phyloP scores from a whole-genome alignment of 2,888 invertebrate genomes.

The Agonopterix heracliana region DNA sequence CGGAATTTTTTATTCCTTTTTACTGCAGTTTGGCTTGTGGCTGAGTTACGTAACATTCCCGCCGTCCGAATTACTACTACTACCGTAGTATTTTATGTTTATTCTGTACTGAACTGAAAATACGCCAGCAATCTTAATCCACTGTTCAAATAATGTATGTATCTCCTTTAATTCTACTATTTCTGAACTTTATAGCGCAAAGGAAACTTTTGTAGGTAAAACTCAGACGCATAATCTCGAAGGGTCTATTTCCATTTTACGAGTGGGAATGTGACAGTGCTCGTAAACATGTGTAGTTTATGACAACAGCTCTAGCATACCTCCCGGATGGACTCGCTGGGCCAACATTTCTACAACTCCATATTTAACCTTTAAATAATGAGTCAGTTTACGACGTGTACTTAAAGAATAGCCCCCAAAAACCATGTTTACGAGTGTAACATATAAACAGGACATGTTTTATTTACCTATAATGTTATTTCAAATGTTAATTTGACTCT shows the following conservation, averaged over 20 bases:
- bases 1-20: neutral
- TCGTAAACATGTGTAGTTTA: conserved; percentile 58
- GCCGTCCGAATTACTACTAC: neutral
- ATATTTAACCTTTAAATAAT: conserved; percentile 15
- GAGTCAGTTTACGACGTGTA: conserved; percentile 10
- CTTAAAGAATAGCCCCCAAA: conserved; percentile 2
- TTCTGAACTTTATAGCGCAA: conserved; percentile 11
- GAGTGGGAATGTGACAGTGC: conserved; percentile 37
- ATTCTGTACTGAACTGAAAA: no score
- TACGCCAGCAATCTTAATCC: no score
- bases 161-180: no score
- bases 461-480: no score
- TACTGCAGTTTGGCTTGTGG: neutral
- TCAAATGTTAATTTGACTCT: no score
- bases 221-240: conserved; percentile 38
- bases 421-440: neutral
- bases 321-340: conserved; percentile 3
- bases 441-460: no score
- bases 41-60: neutral
- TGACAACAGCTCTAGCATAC: conserved; percentile 27
- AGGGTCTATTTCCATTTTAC: conserved; percentile 51
- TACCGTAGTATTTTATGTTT: conserved; percentile 3
- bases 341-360: conserved; percentile 9
- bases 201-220: conserved; percentile 23
- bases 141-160: no score